Percentiles rank a stretch among this genome's conserved stretches.
Evolutionary conservation across 1,140 invertebrate genomes (phyloP).

Genomic region (Maniola jurtina): DNA sequence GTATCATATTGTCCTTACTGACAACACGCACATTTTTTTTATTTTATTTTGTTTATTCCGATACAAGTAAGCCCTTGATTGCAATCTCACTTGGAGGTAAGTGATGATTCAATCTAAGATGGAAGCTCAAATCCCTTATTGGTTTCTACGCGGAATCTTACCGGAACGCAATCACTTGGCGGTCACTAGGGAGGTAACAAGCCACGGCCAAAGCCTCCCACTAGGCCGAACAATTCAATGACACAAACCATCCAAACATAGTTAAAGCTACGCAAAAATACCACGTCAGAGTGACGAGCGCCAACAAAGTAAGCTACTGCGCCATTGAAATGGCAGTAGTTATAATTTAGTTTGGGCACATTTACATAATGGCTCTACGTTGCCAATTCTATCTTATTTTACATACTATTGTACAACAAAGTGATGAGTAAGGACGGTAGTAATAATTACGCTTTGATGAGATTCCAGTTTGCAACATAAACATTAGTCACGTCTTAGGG

Average conservation of each 20-base stretch:
- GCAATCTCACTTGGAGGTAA: too few relatives aligned
- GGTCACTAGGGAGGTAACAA: too few relatives aligned
- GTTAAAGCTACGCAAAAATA: constrained; percentile 1
- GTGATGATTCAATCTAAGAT: too few relatives aligned
- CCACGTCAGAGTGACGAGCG: constrained; percentile 4
- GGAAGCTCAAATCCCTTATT: too few relatives aligned
- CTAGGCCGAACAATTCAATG: too few relatives aligned
- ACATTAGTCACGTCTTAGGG: neutral
- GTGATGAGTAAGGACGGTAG: constrained; percentile 9
- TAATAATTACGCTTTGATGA: constrained; percentile 15
- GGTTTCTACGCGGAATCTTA: too few relatives aligned
- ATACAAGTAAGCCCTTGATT: too few relatives aligned
- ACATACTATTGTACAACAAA: constrained; percentile 9
- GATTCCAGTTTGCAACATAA: neutral
- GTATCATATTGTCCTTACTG: too few relatives aligned
- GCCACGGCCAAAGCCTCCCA: too few relatives aligned
- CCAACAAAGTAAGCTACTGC: constrained; percentile 3
- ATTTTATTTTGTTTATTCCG: too few relatives aligned
- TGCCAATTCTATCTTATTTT: constrained; percentile 10
- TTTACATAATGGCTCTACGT: constrained; percentile 11
- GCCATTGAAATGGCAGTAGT: constrained; percentile 11
- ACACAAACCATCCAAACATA: neutral
- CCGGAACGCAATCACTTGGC: too few relatives aligned
- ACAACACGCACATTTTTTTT: too few relatives aligned
- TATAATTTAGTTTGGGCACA: constrained; percentile 10